Base-by-base conservation (phyloP, 1,140 invertebrate genomes). In the Caenorhabditis inopinata region DNA sequence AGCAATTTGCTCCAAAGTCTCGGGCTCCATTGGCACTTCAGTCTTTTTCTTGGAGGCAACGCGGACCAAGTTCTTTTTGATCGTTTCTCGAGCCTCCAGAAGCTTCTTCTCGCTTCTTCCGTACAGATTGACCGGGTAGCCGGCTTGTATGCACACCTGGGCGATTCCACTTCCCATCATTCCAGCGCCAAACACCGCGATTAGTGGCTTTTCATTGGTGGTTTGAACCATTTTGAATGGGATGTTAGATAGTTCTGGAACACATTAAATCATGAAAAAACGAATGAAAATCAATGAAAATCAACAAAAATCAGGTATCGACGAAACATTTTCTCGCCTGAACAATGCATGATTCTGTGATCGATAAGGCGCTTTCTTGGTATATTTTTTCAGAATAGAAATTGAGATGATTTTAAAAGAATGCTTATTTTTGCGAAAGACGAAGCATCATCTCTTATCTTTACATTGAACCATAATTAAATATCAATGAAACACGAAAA, bases 81-180 rank as follows among this genome's bases (percentile, higher is more conserved):
- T 85, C 49, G 84, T 87, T 18, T 68, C 53, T 12, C 80, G 62
- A 16, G 85, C 83, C 25, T 80, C 75, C 6, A 78, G 74, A 53
- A 85, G 83, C 53, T 86, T 86, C 18, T 86, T 86, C 38, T 78
- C 58, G 23, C 58, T 78, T 18, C 86, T 78, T 16, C 85, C 85
- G 23, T 87, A 85, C 29, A 86, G 35, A 42, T 77, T 82, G 18
- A 86, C 85, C 12, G 80, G 68, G 77, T 84, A 74, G 12, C 85
- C 85, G 18, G 85, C 76, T 74, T 87, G 85, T 47, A 86, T 25
- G 32, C 85, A 81, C 7, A 86, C 85, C 47, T 86, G 85, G n/a
- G 84, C 85, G 79, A 87, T 87, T 14, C 85, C 85, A 42, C 79
- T 84, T 48, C 85, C 85, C 85, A 87, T 87, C 32, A 87, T 51